Evolutionary conservation across 2,888 invertebrate species (phyloP).

Genomic region (Mythimna ferrago): DNA sequence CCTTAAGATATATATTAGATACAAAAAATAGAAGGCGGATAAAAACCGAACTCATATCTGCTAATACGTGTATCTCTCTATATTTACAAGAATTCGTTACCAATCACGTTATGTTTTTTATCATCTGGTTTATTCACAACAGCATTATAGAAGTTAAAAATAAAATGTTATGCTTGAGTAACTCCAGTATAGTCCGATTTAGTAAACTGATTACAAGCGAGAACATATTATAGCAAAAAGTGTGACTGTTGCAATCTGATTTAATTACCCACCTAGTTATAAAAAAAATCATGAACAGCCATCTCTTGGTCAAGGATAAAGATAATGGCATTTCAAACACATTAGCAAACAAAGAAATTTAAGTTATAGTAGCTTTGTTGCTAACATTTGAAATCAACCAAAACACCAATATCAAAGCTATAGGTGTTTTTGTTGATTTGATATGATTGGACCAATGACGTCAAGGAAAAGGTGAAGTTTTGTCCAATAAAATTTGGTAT

Average conservation of each 20-base stretch:
- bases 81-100: not conserved
- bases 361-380: too few relatives aligned
- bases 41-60: conserved; percentile 1
- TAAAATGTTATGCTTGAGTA: not conserved
- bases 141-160: not conserved
- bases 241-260: not conserved
- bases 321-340: too few relatives aligned
- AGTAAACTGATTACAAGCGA: not conserved
- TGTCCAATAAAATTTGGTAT: too few relatives aligned
- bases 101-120: conserved; percentile 14
- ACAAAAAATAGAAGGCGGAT: conserved; percentile 1
- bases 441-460: too few relatives aligned
- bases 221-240: not conserved
- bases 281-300: not conserved
- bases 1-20: not conserved
- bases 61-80: too few relatives aligned
- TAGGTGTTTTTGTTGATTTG: too few relatives aligned
- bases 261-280: not conserved
- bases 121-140: not conserved
- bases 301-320: not conserved
- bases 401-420: too few relatives aligned
- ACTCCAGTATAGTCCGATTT: not conserved
- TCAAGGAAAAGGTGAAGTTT: too few relatives aligned
- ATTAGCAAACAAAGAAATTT: too few relatives aligned
- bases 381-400: too few relatives aligned